Evolutionary conservation across 2,113 vertebrate species (phyloP), one percentile per base, ranked within the genome.

Genomic region (Hippocampus zosterae): DNA sequence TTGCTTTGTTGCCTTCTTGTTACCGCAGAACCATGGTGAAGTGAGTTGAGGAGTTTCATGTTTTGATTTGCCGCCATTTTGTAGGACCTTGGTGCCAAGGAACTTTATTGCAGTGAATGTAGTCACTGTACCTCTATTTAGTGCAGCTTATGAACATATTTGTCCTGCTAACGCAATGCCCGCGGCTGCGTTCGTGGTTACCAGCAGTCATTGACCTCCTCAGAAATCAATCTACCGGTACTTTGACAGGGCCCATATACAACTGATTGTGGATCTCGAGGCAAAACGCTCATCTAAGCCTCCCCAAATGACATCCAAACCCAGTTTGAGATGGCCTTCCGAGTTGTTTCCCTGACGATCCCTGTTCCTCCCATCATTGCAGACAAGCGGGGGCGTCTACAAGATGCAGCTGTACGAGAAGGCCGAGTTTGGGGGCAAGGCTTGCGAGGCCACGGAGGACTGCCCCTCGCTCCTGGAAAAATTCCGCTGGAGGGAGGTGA

Each of bases 381-480:
- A 96, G 95, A 87, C 93, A 21, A 91, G 91, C 0, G 93, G 92
- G 87, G 90, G 90, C 75, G 91, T 78, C 80, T 92, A 94, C 85
- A 96, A 94, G 89, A 91, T 98, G 85, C 94, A 97, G 89, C 84
- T 98, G 48, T 97, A 95, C 50, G 94, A 98, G 77, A 96, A 95
- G 75, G 91, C 91, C 0, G 95, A 98, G 78, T 98, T 98, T 5
- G 92, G 82, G 0, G 96, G 95, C 57, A 94, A 96, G 88, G 94
- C 92, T 87, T 90, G 93, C 0, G 95, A 98, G 82, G 90, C 90
- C 78, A 92, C 86, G 0, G 95, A 96, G 68, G 97, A 98, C 72
- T 98, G 97, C 57, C 93, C 95, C 63, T 95, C 94, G 0, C 57
- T 95, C 64, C 88, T 92, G 91, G 95, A 98, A 63, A 94, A 93